A percentile compares a stretch with the other conserved stretches of the same genome.
phyloP scores from a whole-genome alignment of 1,140 invertebrate genomes.

The Anoplolepis gracilipes region DNA sequence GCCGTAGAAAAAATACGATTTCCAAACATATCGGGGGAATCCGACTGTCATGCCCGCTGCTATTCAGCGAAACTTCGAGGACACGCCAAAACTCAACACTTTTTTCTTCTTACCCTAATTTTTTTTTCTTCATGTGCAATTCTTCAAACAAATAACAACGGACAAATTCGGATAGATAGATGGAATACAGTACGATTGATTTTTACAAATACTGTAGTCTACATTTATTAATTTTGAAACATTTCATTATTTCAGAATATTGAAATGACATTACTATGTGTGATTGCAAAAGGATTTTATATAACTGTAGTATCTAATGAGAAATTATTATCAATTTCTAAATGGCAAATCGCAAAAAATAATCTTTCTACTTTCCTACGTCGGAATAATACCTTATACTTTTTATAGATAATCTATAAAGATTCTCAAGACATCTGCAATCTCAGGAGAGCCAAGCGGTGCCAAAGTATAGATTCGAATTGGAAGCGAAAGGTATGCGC shows the following conservation, averaged over 20 bases:
- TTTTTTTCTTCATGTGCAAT: conserved; percentile 21
- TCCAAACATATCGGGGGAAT: conserved; percentile 70
- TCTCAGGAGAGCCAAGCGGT: conserved; percentile 17
- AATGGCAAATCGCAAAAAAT: not conserved
- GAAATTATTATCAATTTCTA: not conserved
- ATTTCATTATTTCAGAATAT: not conserved
- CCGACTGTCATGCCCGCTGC: conserved; percentile 36
- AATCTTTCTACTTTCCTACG: not conserved
- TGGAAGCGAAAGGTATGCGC: conserved; percentile 21
- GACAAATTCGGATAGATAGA: conserved; percentile 33
- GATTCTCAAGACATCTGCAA: conserved; percentile 30
- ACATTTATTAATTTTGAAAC: not conserved
- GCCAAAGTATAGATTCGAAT: conserved; percentile 53
- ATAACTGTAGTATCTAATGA: not conserved
- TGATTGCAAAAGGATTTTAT: not conserved
- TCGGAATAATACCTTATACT: not conserved
- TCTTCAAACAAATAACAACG: conserved; percentile 35
- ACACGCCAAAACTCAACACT: not conserved
- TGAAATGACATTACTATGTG: not conserved
- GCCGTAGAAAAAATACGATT: conserved; percentile 75
- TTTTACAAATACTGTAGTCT: conserved; percentile 15
- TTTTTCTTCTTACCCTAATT: not conserved
- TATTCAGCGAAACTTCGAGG: conserved; percentile 64
- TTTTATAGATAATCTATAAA: conserved; percentile 21
- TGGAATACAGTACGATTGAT: conserved; percentile 2